These are phyloP conservation scores for Dryoscopus gambensis DNA, from an alignment of 2,113 vertebrate species.

Conservation along the genomic window DNA sequence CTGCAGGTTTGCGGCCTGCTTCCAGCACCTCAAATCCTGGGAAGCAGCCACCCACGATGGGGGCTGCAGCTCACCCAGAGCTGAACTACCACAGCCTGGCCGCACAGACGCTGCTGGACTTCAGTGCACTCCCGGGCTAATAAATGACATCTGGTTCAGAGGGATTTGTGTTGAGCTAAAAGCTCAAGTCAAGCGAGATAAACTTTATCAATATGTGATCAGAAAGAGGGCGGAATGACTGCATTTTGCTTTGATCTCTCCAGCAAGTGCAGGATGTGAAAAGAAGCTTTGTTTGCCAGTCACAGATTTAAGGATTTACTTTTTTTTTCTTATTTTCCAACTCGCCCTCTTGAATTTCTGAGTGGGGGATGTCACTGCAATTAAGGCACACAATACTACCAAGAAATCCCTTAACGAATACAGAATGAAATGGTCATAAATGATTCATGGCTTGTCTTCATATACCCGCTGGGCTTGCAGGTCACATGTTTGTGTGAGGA, in stretches of 20 bases:
- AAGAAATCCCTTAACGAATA: conserved; percentile 53
- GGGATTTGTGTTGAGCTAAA: neutral
- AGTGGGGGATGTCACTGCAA: conserved; percentile 29
- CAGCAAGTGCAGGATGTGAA: neutral
- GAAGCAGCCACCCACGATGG: neutral
- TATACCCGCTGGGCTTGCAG: neutral
- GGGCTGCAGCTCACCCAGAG: neutral
- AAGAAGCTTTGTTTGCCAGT: neutral
- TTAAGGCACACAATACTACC: conserved; percentile 39
- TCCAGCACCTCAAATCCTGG: neutral
- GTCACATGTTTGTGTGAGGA: neutral
- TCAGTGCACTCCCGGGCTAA: neutral
- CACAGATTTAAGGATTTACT: neutral
- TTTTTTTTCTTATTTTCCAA: neutral
- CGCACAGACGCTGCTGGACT: neutral
- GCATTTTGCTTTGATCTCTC: conserved; percentile 41
- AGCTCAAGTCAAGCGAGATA: neutral
- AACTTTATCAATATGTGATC: conserved; percentile 62
- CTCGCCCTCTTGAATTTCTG: neutral
- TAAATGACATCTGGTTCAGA: neutral
- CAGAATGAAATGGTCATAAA: conserved; percentile 43
- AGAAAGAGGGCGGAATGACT: neutral
- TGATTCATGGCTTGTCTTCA: conserved; percentile 51
- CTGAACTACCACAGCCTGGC: neutral
- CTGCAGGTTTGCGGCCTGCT: neutral